Evolutionary conservation across 2,797 vertebrate genomes (phyloP), one percentile per base, ranked within the genome.

Genomic region (Lemur catta): DNA sequence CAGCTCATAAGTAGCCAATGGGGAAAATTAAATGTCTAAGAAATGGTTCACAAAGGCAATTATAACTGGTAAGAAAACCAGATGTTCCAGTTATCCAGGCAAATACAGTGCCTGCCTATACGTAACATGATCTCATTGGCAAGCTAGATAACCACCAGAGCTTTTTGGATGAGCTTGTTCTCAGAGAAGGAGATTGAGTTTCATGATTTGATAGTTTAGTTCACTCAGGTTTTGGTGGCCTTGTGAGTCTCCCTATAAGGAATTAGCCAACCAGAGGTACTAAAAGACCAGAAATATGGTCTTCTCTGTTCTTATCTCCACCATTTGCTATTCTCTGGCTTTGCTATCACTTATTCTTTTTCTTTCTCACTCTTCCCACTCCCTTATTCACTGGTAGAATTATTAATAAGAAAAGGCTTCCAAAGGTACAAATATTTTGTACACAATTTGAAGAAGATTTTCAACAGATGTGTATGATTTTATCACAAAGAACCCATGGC

Each of bases 381-480:
- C n/a, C 14, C 41, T 94, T 86, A 46, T 50, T 75, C 59, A 71
- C 22, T 52, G 22, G 30, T 18, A 59, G 20, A 86, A 90, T 84
- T 75, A 78, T 72, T 95, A 65, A 61, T 43, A 93, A 78, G n/a
- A 82, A 89, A 91, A 24, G 14, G 2, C 2, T 91, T 82, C 50
- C 20, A 80, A 78, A 82, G n/a, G 30, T 71, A 89, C 69, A 74
- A 85, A 75, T 14, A 67, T 59, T 79, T 72, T 87, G 2, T 72
- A 88, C 0, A 76, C 6, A 71, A 85, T 74, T 93, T 67, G 71
- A 86, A 92, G 55, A 89, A 43, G 8, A 94, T 57, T 84, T 89
- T 86, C 38, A 93, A 65, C 22, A 91, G 24, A 65, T 78, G n/a
- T 61, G 63, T 91, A 46, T 74, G n/a, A 86, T 84, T 95, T 94